These are phyloP conservation scores for Leucozona laternaria DNA, from an alignment of 2,888 invertebrate species.

Conservation along the genomic window DNA sequence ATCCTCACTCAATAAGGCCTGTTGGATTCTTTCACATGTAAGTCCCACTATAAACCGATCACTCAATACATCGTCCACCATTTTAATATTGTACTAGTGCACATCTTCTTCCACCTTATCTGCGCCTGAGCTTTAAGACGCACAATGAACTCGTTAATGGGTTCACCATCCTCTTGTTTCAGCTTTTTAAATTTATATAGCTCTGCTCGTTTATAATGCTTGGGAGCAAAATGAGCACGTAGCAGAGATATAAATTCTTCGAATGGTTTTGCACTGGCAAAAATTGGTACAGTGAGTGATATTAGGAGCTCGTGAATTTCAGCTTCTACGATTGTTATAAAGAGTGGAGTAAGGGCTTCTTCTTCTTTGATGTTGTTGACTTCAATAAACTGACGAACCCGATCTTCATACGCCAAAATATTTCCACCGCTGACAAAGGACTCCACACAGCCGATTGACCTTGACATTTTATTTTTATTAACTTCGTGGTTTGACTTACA, in stretches of 20 bases:
- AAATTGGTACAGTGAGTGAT: constrained; percentile 34
- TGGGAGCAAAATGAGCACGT: constrained; percentile 38
- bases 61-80: constrained; percentile 35
- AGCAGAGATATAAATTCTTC: constrained; percentile 24
- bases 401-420: constrained; percentile 42
- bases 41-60: constrained; percentile 40
- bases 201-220: constrained; percentile 72
- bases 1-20: not conserved
- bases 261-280: constrained; percentile 34
- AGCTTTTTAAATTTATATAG: constrained; percentile 56
- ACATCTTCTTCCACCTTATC: constrained; percentile 7
- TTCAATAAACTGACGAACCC: constrained; percentile 33
- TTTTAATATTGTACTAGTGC: constrained; percentile 31
- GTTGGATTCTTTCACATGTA: constrained; percentile 11
- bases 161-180: constrained; percentile 46
- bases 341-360: constrained; percentile 27
- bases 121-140: constrained; percentile 33
- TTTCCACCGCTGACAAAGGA: constrained; percentile 31
- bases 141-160: constrained; percentile 33
- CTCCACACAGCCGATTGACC: constrained; percentile 24
- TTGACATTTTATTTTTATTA: constrained; percentile 6
- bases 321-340: constrained; percentile 28
- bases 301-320: constrained; percentile 27
- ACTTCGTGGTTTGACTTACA: not conserved
- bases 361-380: constrained; percentile 33